phyloP scores from a whole-genome alignment of 2,888 invertebrate genomes.

The Leptopilina syphax region DNA sequence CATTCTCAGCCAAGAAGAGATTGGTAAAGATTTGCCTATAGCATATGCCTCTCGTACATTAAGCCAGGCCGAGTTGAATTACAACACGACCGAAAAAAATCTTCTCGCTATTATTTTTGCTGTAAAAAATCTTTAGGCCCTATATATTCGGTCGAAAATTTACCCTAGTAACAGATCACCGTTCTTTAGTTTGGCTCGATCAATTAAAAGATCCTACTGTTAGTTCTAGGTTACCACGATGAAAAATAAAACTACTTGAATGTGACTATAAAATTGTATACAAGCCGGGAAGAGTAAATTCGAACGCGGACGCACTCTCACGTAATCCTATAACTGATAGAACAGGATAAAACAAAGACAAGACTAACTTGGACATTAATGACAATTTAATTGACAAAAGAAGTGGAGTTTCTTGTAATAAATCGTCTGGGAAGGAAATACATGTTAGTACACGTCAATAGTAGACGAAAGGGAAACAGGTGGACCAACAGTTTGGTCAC shows the following conservation, averaged over 20 bases:
- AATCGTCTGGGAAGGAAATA: not conserved
- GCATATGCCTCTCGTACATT: not conserved
- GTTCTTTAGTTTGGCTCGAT: slow-evolving; percentile 26
- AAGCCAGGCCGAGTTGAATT: slow-evolving; percentile 16
- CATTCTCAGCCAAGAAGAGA: slow-evolving; percentile 31
- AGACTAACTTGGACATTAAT: not conserved
- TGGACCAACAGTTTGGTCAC: not conserved
- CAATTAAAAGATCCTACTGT: slow-evolving; percentile 22
- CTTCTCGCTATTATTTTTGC: slow-evolving; percentile 3
- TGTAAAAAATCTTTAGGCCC: not conserved
- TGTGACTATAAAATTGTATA: slow-evolving; percentile 8
- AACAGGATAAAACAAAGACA: not conserved
- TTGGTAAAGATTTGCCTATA: slow-evolving; percentile 5
- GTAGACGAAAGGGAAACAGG: not conserved
- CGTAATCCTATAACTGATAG: not conserved
- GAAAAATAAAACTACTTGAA: slow-evolving; percentile 22
- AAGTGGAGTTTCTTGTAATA: not conserved
- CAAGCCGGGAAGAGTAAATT: slow-evolving; percentile 8
- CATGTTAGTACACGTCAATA: not conserved
- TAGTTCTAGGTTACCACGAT: not conserved
- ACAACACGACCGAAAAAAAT: slow-evolving; percentile 19
- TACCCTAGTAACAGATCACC: slow-evolving; percentile 23
- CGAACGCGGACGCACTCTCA: slow-evolving; percentile 27
- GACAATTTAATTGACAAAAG: not conserved
- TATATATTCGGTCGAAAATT: slow-evolving; percentile 32